Percentiles rank a stretch among this genome's conserved stretches.
Conservation (phyloP, 2,888 invertebrate genomes). For the Apodemia hepburni region DNA sequence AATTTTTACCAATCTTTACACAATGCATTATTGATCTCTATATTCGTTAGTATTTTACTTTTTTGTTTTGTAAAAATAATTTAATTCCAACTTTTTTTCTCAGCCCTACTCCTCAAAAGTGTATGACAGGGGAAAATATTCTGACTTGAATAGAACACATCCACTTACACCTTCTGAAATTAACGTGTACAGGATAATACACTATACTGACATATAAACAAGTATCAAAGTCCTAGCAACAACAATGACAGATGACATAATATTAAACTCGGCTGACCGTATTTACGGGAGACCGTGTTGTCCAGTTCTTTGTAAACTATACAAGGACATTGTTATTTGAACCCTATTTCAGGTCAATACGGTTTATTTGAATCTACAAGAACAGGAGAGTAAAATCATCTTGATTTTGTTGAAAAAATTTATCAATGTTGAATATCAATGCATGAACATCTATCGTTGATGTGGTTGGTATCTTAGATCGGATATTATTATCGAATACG, state of each 20-base stretch:
- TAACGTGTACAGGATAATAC: constrained; percentile 25
- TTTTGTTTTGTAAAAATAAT: too few relatives aligned
- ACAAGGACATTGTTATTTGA: neutral
- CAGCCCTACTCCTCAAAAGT: constrained; percentile 33
- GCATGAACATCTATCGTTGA: constrained; percentile 55
- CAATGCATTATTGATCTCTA: too few relatives aligned
- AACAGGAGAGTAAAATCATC: constrained; percentile 15
- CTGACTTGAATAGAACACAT: constrained; percentile 34
- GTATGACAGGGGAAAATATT: constrained; percentile 33
- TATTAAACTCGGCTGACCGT: constrained; percentile 35
- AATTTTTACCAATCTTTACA: too few relatives aligned
- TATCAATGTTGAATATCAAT: constrained; percentile 70
- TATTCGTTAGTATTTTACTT: too few relatives aligned
- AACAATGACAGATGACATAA: constrained; percentile 31
- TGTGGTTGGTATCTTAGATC: constrained; percentile 31
- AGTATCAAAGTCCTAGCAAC: constrained; percentile 25
- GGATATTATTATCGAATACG: neutral
- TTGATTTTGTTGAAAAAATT: constrained; percentile 41
- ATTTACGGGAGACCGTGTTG: constrained; percentile 51
- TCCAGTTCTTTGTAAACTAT: constrained; percentile 31
- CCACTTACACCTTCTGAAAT: constrained; percentile 33
- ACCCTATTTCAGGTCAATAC: neutral
- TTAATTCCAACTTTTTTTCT: neutral
- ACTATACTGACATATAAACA: constrained; percentile 20
- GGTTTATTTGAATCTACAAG: neutral